Conservation (phyloP, 1,140 invertebrate species). For the Cydia splendana region DNA sequence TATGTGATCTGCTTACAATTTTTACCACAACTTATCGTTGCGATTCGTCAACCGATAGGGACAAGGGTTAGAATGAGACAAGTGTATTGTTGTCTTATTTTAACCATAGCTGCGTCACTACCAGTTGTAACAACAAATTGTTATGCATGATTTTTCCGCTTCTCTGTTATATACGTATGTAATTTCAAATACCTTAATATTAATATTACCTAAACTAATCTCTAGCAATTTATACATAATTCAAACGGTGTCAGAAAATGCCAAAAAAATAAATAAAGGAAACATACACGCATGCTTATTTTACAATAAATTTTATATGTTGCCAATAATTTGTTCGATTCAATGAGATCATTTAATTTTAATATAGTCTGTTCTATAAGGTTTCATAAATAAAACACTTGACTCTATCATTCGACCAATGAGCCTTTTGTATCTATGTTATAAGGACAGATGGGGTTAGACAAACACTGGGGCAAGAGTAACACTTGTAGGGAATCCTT, state of each 20-base stretch:
- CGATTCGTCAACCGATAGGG: background rate
- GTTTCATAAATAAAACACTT: too few species aligned
- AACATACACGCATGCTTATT: background rate
- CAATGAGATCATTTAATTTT: background rate
- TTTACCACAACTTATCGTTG: too few species aligned
- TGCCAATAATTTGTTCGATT: slow-evolving; percentile 1
- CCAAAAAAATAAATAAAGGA: slow-evolving; percentile 2
- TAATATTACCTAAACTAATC: background rate
- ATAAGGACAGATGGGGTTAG: too few species aligned
- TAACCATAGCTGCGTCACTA: background rate
- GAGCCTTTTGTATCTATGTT: too few species aligned
- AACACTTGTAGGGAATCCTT: too few species aligned
- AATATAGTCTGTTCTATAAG: background rate
- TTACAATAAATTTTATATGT: background rate
- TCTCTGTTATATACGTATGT: background rate
- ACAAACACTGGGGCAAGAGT: too few species aligned
- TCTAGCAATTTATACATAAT: background rate
- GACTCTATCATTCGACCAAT: too few species aligned
- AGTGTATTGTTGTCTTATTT: background rate
- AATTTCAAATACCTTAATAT: background rate
- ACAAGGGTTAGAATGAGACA: slow-evolving; percentile 3
- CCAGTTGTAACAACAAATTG: background rate
- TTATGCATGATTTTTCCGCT: background rate
- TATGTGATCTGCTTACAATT: too few species aligned
- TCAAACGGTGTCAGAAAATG: background rate